Evolutionary conservation across 2,797 vertebrate species (phyloP), one percentile per base, ranked within the genome.

Genomic region (Fratercula arctica): DNA sequence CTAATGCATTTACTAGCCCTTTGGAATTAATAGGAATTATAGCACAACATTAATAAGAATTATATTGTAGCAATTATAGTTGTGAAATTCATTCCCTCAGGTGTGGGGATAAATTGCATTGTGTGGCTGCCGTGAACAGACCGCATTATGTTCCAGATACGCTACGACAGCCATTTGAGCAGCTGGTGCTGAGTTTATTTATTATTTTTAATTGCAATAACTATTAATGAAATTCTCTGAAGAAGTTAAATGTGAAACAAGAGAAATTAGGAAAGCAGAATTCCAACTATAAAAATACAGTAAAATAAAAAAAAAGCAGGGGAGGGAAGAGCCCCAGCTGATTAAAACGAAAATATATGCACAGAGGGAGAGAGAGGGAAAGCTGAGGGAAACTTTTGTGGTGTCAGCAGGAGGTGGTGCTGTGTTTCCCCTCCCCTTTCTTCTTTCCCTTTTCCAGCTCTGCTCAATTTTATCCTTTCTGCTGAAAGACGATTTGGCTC

Each of bases 1-100:
- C 97, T 98, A 98, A 98, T 98, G 97, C 98, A 98, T 98, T 98
- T 98, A 98, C 97, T 98, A 98, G 98, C 98, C 98, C 95, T 67
- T 70, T 97, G 98, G 98, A 98, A 98, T 98, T 98, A 98, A 98
- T 97, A 98, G 97, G 97, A 98, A 98, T 98, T 98, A 98, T 96
- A 97, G 97, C 98, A 98, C 97, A 96, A 98, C 98, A 97, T 98
- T 98, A 98, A 96, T 98, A 98, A 98, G 98, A 98, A 98, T 98
- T 98, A 98, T 97, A 98, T 93, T 98, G 98, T 95, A 97, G 98
- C 98, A 98, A 98, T 98, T 98, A 98, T 70, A 95, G 98, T 97
- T 97, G 97, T 98, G 98, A 97, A 98, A 97, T 96, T 95, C 95
- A 97, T 98, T 97, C 97, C 97, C 98, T 98, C 98, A 98, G 98